These are phyloP conservation scores for Leptarthrus brevirostris DNA, from an alignment of 2,888 invertebrate species.

Conservation along the genomic window DNA sequence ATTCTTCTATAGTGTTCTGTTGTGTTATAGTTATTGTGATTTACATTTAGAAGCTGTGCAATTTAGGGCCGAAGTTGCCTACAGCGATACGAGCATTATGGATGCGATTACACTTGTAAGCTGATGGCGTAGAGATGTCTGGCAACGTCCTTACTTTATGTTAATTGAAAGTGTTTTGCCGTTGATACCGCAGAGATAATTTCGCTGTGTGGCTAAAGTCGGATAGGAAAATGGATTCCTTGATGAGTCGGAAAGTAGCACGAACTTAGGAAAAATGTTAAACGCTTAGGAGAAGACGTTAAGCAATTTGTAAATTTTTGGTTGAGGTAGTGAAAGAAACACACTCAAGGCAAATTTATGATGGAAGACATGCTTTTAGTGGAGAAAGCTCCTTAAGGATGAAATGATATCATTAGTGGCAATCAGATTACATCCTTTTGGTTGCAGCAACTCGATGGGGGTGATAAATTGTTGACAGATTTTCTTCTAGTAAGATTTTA, in stretches of 20 bases:
- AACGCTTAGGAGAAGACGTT: not conserved
- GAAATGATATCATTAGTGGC: too few relatives aligned
- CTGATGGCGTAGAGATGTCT: constrained; percentile 1
- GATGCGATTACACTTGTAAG: constrained; percentile 25
- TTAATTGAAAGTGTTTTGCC: constrained; percentile 27
- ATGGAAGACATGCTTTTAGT: constrained; percentile 12
- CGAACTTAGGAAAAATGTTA: constrained; percentile 10
- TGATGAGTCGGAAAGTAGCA: constrained; percentile 6
- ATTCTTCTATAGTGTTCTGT: not conserved
- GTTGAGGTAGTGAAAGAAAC: not conserved
- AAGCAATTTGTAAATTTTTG: constrained; percentile 14
- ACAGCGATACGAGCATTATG: constrained; percentile 26
- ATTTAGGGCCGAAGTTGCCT: constrained; percentile 15
- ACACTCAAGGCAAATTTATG: constrained; percentile 1
- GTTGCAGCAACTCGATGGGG: too few relatives aligned
- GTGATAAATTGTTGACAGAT: too few relatives aligned
- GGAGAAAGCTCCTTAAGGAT: not conserved
- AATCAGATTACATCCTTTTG: too few relatives aligned
- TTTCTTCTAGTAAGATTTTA: too few relatives aligned
- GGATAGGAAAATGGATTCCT: constrained; percentile 26
- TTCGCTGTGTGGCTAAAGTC: not conserved
- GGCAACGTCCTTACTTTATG: constrained; percentile 6
- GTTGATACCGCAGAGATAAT: not conserved
- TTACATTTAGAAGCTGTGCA: constrained; percentile 26
- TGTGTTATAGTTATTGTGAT: constrained; percentile 9